Base-by-base conservation (phyloP, 2,888 invertebrate species). In the Antitype chi region DNA sequence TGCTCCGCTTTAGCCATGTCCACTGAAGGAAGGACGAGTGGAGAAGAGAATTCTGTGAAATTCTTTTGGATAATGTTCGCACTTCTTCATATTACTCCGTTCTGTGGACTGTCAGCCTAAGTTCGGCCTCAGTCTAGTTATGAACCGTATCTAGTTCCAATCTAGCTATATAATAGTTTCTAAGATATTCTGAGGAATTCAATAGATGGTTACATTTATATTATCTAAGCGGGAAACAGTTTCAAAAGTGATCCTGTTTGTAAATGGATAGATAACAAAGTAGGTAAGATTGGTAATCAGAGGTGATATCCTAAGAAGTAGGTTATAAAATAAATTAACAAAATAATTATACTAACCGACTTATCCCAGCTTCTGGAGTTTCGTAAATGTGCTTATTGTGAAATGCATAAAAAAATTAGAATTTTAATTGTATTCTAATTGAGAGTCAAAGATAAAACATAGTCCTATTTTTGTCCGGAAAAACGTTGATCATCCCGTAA, bases 141-240 rank as follows among this genome's bases (percentile, higher is more conserved):
- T 49, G 15, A 76, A 55, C 13, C 38, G 47, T 25, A 38, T 80
- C 43, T 1, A 76, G 23, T 9, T 32, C 1, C 66, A 66, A 70
- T 76, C 70, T 32, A 76, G 53, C 79, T 81, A 76, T 32, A 28
- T 76, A 70, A 70, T 76, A 66, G 76, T 80, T 80, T 70, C 70
- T 23, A 76, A 81, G 80, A 81, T 81, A 81, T 81, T 81, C 70
- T 55, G 52, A 53, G 81, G 32, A 59, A 81, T 80, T 81, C 63
- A 81, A 78, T 52, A 66, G 49, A 81, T 38, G 7, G 20, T 38
- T 43, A 64, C 38, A 76, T 81, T 64, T 53, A 23, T 20, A 76
- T 7, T 66, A 76, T 60, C 66, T 60, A 55, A 70, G 23, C 52
- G 70, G 76, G 76, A 80, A 81, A 66, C 70, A 23, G 70, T 81